Base-by-base conservation (phyloP, 2,797 vertebrate genomes). In the Gymnothorax reevesii region DNA sequence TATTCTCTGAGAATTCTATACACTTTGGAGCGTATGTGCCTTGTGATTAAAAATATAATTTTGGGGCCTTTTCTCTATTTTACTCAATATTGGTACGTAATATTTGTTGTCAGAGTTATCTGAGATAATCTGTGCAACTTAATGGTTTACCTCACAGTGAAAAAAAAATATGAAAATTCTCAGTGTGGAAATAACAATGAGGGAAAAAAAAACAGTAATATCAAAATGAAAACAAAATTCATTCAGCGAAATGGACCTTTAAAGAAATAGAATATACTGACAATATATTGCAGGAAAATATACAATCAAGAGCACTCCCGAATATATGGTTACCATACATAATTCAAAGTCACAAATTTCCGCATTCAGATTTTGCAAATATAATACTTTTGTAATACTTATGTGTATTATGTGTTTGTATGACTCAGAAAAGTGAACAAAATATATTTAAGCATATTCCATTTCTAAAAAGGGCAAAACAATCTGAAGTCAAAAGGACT, bases 241-340 rank as follows among this genome's bases (percentile, higher is more conserved):
- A 22, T 20, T 54, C 77, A 22, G 77, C 52, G 42, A 20, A 49
- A 79, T 79, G 22, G 60, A 66, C 64, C 3, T 9, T 66, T 9
- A 66, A 7, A 66, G 64, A 25, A 66, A 66, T 66, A 66, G 64
- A 66, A 66, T 66, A 66, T 66, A n/a, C 64, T 66, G 64, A 66
- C 22, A 66, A 66, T 66, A 66, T 25, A 22, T 22, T 17, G 15
- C 17, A 25, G 13, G 3, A 66, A 25, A 66, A 66, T 66, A 66
- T n/a, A 66, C 7, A n/a, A n/a, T 66, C 5, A n/a, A 66, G 64
- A 66, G 25, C 64, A n/a, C 64, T 66, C 25, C 64, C 25, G 7
- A 66, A n/a, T 66, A 66, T 66, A 66, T 66, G 22, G 64, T 20
- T 42, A 42, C 33, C 33, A 42, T 42, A 42, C 33, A 42, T 42